Evolutionary conservation across 2,888 invertebrate genomes (phyloP).

Genomic region (Rhogogaster chlorosoma): DNA sequence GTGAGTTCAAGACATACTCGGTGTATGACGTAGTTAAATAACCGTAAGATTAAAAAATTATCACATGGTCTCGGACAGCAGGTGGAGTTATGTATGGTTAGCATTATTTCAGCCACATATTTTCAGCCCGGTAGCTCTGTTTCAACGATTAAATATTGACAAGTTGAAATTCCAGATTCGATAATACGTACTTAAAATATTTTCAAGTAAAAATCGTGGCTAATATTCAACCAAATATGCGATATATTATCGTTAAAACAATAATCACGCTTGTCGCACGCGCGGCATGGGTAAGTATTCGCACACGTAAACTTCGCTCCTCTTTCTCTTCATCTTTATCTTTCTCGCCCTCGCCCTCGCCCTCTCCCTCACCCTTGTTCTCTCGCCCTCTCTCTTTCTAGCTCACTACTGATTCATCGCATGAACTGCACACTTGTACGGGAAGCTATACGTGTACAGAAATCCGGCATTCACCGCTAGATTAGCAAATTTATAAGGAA

Average conservation of each 20-base stretch:
- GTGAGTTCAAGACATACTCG: not conserved
- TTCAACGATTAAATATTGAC: not conserved
- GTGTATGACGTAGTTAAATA: conserved; percentile 13
- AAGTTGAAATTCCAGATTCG: not conserved
- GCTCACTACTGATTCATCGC: conserved; percentile 22
- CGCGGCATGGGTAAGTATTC: conserved; percentile 33
- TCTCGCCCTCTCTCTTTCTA: not conserved
- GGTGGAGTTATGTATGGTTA: conserved; percentile 5
- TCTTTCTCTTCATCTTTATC: not conserved
- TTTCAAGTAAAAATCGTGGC: not conserved
- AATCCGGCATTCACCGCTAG: conserved; percentile 37
- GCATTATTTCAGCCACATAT: not conserved
- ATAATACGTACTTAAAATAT: conserved; percentile 21
- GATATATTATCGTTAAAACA: conserved; percentile 22
- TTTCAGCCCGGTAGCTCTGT: not conserved
- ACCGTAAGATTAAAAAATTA: not conserved
- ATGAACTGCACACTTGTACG: not conserved
- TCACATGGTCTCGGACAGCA: conserved; percentile 32
- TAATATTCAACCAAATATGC: not conserved
- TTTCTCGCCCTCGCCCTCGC: not conserved
- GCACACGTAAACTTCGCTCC: conserved; percentile 3
- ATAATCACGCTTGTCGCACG: conserved; percentile 13
- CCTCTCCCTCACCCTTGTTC: not conserved
- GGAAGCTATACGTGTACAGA: not conserved
- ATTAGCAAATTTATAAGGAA: conserved; percentile 26